Evolutionary conservation across 2,797 vertebrate genomes (phyloP), one percentile per base, ranked within the genome.

Genomic region (Chlorospingus flavigularis): DNA sequence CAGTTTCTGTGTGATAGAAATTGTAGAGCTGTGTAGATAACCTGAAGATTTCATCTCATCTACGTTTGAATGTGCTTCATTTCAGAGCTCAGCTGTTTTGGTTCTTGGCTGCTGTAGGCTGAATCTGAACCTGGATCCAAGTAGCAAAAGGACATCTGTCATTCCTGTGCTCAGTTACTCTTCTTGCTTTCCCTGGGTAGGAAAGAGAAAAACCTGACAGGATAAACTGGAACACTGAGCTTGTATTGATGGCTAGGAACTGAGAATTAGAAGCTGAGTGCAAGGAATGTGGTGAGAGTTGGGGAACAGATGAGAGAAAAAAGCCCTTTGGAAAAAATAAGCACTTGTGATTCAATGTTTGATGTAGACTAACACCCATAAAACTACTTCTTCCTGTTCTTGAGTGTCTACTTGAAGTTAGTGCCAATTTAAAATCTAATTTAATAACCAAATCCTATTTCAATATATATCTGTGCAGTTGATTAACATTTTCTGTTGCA

Each of bases 51-150:
- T 74, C 7, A 57, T 89, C 71, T 90, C 13, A 26, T 93, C 83
- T 87, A 2, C 30, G 43, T 53, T 58, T 51, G 48, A 81, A 62
- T 23, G 35, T 75, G 47, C 51, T 94, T 37, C 35, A 43, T 84
- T 87, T 85, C 53, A 80, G 68, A 85, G 53, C 88, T 95, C 93
- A 88, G 55, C 86, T 84, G 66, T 76, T 94, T 26, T 11, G 63
- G 31, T 87, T 92, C 63, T 93, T 93, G 90, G 86, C 73, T 96
- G 83, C 47, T 2, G 6, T 63, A 62, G 68, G 65, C 61, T 90
- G 72, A 77, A 80, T 84, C 54, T 93, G 84, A 87, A 88, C 78
- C 77, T 71, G 63, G 28, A 92, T 92, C 74, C 50, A 74, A 95
- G 88, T 73, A 82, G 63, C 0, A 0, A 58, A 73, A 73, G 71